Conservation (phyloP, 2,888 invertebrate species). For the Meteorus cinctellus region DNA sequence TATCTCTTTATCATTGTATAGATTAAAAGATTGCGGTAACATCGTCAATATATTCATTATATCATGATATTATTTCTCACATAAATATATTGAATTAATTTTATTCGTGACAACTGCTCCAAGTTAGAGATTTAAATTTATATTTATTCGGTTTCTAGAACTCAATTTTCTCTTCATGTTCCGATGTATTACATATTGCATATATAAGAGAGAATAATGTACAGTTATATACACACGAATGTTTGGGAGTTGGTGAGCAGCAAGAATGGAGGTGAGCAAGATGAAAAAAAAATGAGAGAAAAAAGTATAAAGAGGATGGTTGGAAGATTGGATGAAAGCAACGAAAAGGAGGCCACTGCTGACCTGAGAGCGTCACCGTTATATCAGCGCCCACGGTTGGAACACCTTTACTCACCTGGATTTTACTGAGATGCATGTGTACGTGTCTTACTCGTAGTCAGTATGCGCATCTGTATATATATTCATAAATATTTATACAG, state of each 20-base stretch:
- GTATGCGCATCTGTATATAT: background rate
- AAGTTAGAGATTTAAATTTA: conserved; percentile 44
- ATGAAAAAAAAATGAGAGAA: conserved; percentile 40
- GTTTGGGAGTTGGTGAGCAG: conserved; percentile 44
- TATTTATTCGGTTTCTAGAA: conserved; percentile 38
- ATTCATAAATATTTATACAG: background rate
- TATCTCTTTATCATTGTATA: background rate
- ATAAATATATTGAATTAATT: conserved; percentile 42
- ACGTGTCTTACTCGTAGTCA: background rate
- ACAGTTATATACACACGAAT: conserved; percentile 33
- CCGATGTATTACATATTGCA: background rate
- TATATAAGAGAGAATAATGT: background rate
- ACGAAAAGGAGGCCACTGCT: conserved; percentile 68
- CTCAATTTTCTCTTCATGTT: background rate
- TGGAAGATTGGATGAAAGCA: conserved; percentile 46
- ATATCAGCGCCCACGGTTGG: conserved; percentile 67
- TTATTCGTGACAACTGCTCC: conserved; percentile 47
- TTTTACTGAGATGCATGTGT: conserved; percentile 56
- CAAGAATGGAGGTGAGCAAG: conserved; percentile 55
- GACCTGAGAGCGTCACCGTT: conserved; percentile 68
- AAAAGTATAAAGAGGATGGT: conserved; percentile 47
- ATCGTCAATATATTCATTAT: conserved; percentile 6
- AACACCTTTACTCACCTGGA: conserved; percentile 62
- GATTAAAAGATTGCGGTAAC: conserved; percentile 19
- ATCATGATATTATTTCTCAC: background rate